A percentile compares a stretch with the other conserved stretches of the same genome.
Evolutionary conservation across 2,888 invertebrate species (phyloP).

Genomic region (Globia sparganii): DNA sequence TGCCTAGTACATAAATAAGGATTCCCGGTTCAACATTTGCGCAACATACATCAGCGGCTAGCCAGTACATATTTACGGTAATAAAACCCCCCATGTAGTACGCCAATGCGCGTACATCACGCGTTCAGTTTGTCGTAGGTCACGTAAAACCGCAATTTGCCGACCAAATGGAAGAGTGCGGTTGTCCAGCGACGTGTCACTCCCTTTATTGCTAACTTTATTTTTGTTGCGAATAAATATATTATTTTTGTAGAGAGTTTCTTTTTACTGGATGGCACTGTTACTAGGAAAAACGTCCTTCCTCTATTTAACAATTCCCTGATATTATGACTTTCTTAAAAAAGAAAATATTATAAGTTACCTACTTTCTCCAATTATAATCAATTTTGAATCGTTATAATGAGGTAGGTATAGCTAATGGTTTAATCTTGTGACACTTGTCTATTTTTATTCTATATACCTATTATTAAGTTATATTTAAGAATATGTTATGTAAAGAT

Average conservation of each 20-base stretch:
- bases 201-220: slow-evolving; percentile 75
- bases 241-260: slow-evolving; percentile 44
- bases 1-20: slow-evolving; percentile 45
- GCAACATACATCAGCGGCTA: slow-evolving; percentile 45
- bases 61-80: slow-evolving; percentile 60
- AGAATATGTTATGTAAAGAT: no score
- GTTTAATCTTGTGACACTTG: background rate
- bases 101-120: slow-evolving; percentile 60
- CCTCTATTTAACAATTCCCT: background rate
- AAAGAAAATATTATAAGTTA: background rate
- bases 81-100: slow-evolving; percentile 61
- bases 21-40: slow-evolving; percentile 32
- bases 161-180: slow-evolving; percentile 77
- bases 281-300: background rate
- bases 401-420: background rate
- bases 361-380: background rate
- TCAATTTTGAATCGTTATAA: background rate
- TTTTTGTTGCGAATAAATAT: slow-evolving; percentile 67
- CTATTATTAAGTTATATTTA: no score
- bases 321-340: background rate
- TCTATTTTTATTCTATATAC: no score
- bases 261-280: slow-evolving; percentile 17
- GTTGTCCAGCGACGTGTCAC: slow-evolving; percentile 75
- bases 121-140: slow-evolving; percentile 70
- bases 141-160: slow-evolving; percentile 78